Base-by-base conservation (phyloP, 2,888 invertebrate genomes). In the Pandemis heparana region DNA sequence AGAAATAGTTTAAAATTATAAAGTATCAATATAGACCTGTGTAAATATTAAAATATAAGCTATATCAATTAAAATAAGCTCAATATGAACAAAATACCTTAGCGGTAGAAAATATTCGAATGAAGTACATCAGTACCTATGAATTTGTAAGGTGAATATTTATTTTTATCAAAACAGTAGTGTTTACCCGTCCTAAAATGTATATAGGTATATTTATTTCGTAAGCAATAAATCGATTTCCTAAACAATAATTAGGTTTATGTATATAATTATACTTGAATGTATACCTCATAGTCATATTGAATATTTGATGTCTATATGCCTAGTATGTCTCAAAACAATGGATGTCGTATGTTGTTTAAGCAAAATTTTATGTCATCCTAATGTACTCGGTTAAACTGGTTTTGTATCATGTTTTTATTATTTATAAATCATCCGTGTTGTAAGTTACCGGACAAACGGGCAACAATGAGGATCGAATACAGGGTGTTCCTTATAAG, bases 401-500 rank as follows among this genome's bases (percentile, higher is more conserved):
- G 32, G 1, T 51, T 32, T 64, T 32, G 32, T n/a, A 8, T 1
- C 4, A 38, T 64, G 48, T 48, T 39, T 16, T 62, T 41, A 41
- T 62, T 39, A 16, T 62, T 62, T 12, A 23, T 53, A 9, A 8
- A 18, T 23, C 23, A 56, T 12, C 56, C 23, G 12, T n/a, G 23
- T 23, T 56, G 56, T 56, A 23, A 23, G 12, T 56, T 56, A 56
- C 56, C 8, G 39, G 48, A 65, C n/a, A 18, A 59, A 64, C 9
- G n/a, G 62, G 62, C 46, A 69, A 60, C 5, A 63, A 51, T 66
- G 78, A 83, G 85, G 84, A 84, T 84, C 85, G 75, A 74, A 85
- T 83, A 85, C 84, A 84, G 85, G 84, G 85, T 85, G 81, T 78
- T 78, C 80, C 81, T 78, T 77, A 78, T 79, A 73, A 73, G 69